Evolutionary conservation across 2,797 vertebrate genomes (phyloP), one percentile per base, ranked within the genome.

Genomic region (Eurystomus glaucurus): DNA sequence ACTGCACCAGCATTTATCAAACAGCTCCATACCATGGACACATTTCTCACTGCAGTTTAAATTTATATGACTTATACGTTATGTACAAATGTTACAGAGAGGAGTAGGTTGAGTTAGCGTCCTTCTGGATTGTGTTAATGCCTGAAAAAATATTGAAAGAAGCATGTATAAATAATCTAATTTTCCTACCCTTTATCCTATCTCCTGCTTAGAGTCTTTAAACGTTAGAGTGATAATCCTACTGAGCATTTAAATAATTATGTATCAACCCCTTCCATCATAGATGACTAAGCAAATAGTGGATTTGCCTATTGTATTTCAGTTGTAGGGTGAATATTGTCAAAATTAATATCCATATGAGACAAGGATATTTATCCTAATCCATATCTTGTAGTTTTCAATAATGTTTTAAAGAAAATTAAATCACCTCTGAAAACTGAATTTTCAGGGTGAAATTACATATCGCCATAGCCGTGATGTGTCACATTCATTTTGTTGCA

Each of bases 351-450:
- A 95, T 46, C 72, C 52, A 61, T 96, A 93, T 26, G 51, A 96
- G 65, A 51, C 61, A 70, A 96, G 64, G 92, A 82, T 97, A 97
- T 97, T 98, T 98, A 97, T 98, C 97, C 93, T 97, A 88, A 97
- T 96, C 93, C 86, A 10, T 81, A 55, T 77, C 81, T 95, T 96
- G 60, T 57, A 95, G 84, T 95, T 97, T 97, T 96, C 95, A 94
- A 71, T 94, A 97, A 97, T 87, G 41, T 95, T 96, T 97, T 98
- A 97, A 97, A 89, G 81, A 97, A 97, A 97, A 98, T 96, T 96
- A 98, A 97, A 96, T 97, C 92, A 94, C 88, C 64, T 94, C 94
- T 97, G 88, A 97, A 94, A 98, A 97, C 74, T 82, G 95, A 98
- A 98, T 97, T 96, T 79, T 95, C 93, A 69, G 85, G 95, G 94